phyloP scores from a whole-genome alignment of 2,113 vertebrate genomes.

The Rhabdornis inornatus region DNA sequence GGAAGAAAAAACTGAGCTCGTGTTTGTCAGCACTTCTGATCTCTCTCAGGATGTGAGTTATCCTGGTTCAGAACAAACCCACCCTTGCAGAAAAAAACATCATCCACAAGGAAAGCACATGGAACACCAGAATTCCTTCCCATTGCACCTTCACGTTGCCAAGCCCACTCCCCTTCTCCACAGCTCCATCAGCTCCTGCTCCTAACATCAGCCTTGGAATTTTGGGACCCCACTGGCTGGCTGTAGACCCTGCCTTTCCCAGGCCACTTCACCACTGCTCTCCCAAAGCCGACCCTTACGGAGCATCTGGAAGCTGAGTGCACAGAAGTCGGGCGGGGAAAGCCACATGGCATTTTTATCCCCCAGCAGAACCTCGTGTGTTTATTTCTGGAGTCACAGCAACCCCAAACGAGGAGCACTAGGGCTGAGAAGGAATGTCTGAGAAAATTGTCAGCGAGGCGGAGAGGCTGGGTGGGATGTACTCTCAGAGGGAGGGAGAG shows the following conservation, averaged over 20 bases:
- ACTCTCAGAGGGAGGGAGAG: not conserved
- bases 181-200: not conserved
- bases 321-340: not conserved
- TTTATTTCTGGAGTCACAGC: slow-evolving; percentile 20
- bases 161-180: not conserved
- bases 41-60: not conserved
- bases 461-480: not conserved
- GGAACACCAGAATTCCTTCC: not conserved
- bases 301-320: not conserved
- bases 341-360: slow-evolving; percentile 21
- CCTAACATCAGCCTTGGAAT: not conserved
- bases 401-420: not conserved
- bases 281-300: not conserved
- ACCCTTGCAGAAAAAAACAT: not conserved
- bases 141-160: fast-evolving
- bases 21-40: not conserved
- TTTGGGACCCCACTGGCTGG: not conserved
- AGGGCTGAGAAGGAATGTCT: not conserved
- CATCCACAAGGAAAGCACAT: not conserved
- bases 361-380: slow-evolving; percentile 3
- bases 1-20: not conserved
- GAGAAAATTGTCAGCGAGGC: not conserved
- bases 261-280: fast-evolving
- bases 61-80: not conserved
- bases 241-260: not conserved